phyloP scores from a whole-genome alignment of 2,797 vertebrate species.

The Chelidonichthys spinosus region DNA sequence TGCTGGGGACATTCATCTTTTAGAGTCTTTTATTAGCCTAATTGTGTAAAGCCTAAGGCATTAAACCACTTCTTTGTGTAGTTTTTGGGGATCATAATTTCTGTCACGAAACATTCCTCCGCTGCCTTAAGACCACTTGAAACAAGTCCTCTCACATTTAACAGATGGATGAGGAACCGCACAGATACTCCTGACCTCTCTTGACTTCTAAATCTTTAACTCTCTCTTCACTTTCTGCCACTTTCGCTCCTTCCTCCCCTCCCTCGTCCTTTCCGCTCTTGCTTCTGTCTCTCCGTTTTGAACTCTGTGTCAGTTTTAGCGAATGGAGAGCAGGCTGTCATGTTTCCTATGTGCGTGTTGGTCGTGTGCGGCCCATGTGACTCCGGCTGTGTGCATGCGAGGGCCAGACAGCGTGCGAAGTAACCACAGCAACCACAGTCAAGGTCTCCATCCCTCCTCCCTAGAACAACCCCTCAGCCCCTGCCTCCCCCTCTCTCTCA shows the following conservation, averaged over 20 bases:
- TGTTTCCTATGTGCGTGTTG: conserved; percentile 34
- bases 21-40: conserved; percentile 46
- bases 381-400: conserved; percentile 66
- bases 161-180: conserved; percentile 66
- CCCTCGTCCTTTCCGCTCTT: conserved; percentile 27
- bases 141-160: conserved; percentile 70
- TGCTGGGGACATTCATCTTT: conserved; percentile 40
- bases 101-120: conserved; percentile 64
- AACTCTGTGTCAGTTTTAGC: conserved; percentile 58
- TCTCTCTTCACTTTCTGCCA: conserved; percentile 60
- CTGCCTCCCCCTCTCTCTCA: conserved; percentile 20
- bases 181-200: conserved; percentile 75
- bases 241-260: conserved; percentile 32
- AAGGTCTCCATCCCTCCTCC: conserved; percentile 47
- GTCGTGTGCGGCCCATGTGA: conserved; percentile 48
- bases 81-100: conserved; percentile 61
- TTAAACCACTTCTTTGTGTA: conserved; percentile 31
- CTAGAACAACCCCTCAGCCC: conserved; percentile 22
- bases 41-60: conserved; percentile 33
- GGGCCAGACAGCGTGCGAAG: conserved; percentile 73
- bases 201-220: conserved; percentile 76
- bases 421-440: conserved; percentile 68
- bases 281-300: conserved; percentile 52
- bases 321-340: conserved; percentile 55
- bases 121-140: conserved; percentile 68